Base-by-base conservation (phyloP, 2,797 vertebrate genomes). In the Enteromius fasciolatus region DNA sequence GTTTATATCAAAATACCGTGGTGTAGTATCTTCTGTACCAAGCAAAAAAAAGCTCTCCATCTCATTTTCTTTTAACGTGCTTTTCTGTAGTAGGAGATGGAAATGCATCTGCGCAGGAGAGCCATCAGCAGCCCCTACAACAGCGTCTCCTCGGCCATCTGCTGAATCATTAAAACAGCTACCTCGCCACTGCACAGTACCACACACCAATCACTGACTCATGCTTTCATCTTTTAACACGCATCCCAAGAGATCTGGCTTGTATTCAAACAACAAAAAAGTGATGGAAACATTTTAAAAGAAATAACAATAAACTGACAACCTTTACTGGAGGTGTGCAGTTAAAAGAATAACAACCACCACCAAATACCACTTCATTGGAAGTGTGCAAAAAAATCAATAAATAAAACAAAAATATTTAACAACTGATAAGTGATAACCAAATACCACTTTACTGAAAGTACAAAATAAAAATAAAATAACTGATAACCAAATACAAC, bases 111-210 rank as follows among this genome's bases (percentile, higher is more conserved):
- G 72, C 41, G 73, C 80, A 74, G 76, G 17, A 33, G 64, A 61
- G 57, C 63, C 81, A 54, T 78, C 84, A 86, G 73, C 23, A 66
- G 41, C 61, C 70, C 50, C 80, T 81, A n/a, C 54, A 39, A 76
- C 85, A 52, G 77, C 33, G n/a, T 63, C 44, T 54, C 50, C 57
- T 79, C 46, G 33, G 80, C 86, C 80, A 86, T 88, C 83, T 88
- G 87, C 82, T 79, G 67, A 83, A 76, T 70, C 80, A 76, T 70
- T 77, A 66, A 57, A 75, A 77, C 57, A 31, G 3, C 39, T 76
- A 59, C 75, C 36, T 68, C 20, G 4, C 31, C 14, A 67, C 74
- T 44, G 72, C 48, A 66, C 69, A 80, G 15, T 7, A 20, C 36
- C 23, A 59, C 54, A 28, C 12, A 3, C 23, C 8, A 63, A 46